phyloP scores from a whole-genome alignment of 2,888 invertebrate genomes.

The Halictus quadricinctus region DNA sequence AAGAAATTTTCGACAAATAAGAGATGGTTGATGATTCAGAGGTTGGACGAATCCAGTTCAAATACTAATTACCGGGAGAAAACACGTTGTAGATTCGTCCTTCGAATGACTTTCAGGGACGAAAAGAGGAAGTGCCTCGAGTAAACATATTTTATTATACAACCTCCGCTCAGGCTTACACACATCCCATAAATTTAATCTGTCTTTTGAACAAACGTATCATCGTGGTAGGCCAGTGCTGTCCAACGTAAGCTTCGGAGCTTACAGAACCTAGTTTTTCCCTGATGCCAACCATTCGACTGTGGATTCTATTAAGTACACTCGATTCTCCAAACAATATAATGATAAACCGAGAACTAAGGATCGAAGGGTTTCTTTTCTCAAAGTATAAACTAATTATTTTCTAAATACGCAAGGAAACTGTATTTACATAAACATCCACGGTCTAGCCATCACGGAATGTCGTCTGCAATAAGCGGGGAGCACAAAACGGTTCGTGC shows the following conservation, averaged over 20 bases:
- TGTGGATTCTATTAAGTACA: not conserved
- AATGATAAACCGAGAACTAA: not conserved
- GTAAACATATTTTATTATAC: slow-evolving; percentile 32
- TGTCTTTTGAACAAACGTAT: not conserved
- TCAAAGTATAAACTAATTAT: not conserved
- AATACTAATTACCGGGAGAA: not conserved
- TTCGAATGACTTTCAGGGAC: not conserved
- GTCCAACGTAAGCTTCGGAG: not conserved
- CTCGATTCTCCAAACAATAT: not conserved
- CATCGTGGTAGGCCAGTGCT: not conserved
- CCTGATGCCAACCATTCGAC: not conserved
- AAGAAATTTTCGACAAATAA: not conserved
- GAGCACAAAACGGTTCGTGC: too few relatives aligned
- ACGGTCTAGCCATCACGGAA: not conserved
- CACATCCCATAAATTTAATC: not conserved
- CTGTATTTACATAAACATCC: not conserved
- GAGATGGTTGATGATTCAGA: not conserved
- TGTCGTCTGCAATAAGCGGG: not conserved
- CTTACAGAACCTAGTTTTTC: not conserved
- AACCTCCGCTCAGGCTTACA: slow-evolving; percentile 10
- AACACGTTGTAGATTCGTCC: not conserved
- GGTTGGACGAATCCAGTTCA: not conserved
- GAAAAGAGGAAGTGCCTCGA: slow-evolving; percentile 12
- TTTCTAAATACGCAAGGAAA: not conserved
- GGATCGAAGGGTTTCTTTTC: too few relatives aligned